Conservation (phyloP, 2,113 vertebrate genomes). For the Cephalophus harveyi region DNA sequence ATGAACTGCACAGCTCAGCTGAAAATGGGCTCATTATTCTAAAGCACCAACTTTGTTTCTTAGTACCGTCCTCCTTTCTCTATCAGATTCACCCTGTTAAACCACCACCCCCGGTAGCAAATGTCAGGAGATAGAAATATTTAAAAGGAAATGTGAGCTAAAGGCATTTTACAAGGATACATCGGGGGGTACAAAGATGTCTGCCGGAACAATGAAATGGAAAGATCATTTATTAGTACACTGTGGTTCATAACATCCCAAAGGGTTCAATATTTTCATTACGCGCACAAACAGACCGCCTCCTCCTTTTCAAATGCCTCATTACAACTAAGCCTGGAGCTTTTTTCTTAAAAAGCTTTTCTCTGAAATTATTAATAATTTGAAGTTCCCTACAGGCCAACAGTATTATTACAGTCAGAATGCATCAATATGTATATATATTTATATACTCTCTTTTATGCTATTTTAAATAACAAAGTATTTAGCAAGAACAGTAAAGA, state of each 20-base stretch:
- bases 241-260: slow-evolving; percentile 49
- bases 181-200: slow-evolving; percentile 46
- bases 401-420: slow-evolving; percentile 61
- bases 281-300: neutral
- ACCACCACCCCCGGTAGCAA: neutral
- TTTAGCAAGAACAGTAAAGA: slow-evolving; percentile 67
- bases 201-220: slow-evolving; percentile 37
- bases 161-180: slow-evolving; percentile 39
- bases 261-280: slow-evolving; percentile 66
- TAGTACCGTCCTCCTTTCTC: slow-evolving; percentile 23
- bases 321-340: slow-evolving; percentile 64
- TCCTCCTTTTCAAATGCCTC: slow-evolving; percentile 55
- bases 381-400: slow-evolving; percentile 60
- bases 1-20: slow-evolving; percentile 55
- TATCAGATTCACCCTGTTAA: slow-evolving; percentile 3
- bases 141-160: slow-evolving; percentile 46
- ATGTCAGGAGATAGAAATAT: slow-evolving; percentile 51
- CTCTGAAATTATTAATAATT: slow-evolving; percentile 68
- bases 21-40: slow-evolving; percentile 71
- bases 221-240: slow-evolving; percentile 61
- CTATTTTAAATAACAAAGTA: slow-evolving; percentile 66
- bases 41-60: slow-evolving; percentile 38
- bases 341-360: slow-evolving; percentile 64
- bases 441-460: slow-evolving; percentile 46
- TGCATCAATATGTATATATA: slow-evolving; percentile 55